Conservation (phyloP, 1,140 invertebrate species). For the Zeugodacus cucurbitae region DNA sequence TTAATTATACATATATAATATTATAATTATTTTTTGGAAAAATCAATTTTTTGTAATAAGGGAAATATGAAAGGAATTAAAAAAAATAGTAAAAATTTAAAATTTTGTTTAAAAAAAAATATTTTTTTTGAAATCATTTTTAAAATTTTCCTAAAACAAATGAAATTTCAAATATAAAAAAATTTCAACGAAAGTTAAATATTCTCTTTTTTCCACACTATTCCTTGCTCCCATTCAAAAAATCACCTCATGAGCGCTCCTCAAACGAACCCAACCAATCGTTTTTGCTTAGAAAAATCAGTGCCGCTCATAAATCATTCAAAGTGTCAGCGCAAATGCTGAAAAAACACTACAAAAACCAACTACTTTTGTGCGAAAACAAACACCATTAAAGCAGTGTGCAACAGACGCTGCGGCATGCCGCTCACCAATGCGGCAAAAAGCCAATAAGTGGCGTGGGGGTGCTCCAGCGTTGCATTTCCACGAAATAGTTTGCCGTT, state of each 20-base stretch:
- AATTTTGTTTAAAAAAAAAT: too few relatives aligned
- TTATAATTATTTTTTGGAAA: too few relatives aligned
- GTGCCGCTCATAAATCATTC: slow-evolving; percentile 28
- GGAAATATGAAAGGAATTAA: too few relatives aligned
- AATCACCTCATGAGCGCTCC: not conserved
- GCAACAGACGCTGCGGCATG: not conserved
- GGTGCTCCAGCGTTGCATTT: slow-evolving; percentile 30
- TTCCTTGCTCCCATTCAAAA: not conserved
- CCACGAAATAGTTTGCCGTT: slow-evolving; percentile 19
- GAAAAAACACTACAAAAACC: not conserved
- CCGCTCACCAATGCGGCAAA: not conserved
- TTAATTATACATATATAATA: too few relatives aligned
- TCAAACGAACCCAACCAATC: not conserved
- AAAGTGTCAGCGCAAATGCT: slow-evolving; percentile 11
- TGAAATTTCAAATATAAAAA: too few relatives aligned
- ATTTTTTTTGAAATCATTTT: too few relatives aligned
- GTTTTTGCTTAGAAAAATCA: not conserved
- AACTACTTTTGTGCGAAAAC: slow-evolving; percentile 32
- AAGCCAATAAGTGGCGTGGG: not conserved
- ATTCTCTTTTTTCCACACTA: not conserved
- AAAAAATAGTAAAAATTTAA: too few relatives aligned
- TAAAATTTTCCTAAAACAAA: too few relatives aligned
- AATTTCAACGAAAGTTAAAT: not conserved
- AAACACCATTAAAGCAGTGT: not conserved
- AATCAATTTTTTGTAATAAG: too few relatives aligned